Evolutionary conservation across 2,797 vertebrate genomes (phyloP), one percentile per base, ranked within the genome.

Genomic region (Hyperoplus immaculatus): DNA sequence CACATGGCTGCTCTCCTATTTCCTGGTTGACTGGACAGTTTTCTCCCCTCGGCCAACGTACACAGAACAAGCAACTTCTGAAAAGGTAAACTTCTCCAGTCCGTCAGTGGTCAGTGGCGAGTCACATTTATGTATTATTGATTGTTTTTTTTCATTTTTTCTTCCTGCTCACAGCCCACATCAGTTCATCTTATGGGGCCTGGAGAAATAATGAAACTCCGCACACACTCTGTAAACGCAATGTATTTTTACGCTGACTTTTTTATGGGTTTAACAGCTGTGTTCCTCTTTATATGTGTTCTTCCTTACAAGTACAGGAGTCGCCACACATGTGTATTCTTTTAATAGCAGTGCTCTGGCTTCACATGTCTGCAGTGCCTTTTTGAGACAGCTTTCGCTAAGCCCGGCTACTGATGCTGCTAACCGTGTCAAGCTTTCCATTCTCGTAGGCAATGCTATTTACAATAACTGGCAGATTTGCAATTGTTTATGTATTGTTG

Each of bases 1-100:
- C 90, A 90, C 90, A 88, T 75, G 88, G 80, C 91, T 89, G 89
- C 87, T 85, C 87, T 88, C 92, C 89, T 88, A 93, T 94, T 94
- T 93, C 89, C 87, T 93, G 92, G 88, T 92, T 92, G 93, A 90
- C 81, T 92, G 90, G 87, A 87, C 87, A 71, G 78, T 83, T 91
- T 29, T 88, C 86, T 85, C 66, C 73, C 75, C 72, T 83, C 87
- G 78, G 82, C 84, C 81, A 61, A 29, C 69, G 81, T 61, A 86
- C 86, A 84, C 29, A 84, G 88, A 90, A 90, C 89, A 90, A 86
- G 85, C 87, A 88, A 83, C 82, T 92, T 87, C 77, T 89, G 78
- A 83, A 74, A 86, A 29, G 75, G 69, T 53, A 88, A 91, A 89
- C 87, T 88, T 88, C 61, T 42, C 79, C 81, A 73, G 85, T 88